Conservation (phyloP, 1,140 invertebrate genomes). For the Calephelis nemesis region DNA sequence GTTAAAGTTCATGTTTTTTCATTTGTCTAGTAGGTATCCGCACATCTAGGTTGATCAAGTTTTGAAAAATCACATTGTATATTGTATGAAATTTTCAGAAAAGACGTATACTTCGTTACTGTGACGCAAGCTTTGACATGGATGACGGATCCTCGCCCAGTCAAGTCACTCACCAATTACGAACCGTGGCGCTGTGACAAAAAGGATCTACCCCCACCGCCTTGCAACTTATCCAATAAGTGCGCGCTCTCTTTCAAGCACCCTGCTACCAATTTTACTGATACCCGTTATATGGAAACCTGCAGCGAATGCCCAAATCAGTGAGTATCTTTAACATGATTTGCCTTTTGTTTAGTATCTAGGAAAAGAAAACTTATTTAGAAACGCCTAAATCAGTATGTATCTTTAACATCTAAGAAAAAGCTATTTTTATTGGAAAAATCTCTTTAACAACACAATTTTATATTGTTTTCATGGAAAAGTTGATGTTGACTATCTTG, state of each 20-base stretch:
- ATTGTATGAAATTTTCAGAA: constrained; percentile 72
- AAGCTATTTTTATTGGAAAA: constrained; percentile 56
- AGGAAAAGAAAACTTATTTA: no score
- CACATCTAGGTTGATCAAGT: no score
- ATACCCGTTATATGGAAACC: constrained; percentile 92
- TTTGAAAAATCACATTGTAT: neutral
- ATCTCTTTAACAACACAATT: no score
- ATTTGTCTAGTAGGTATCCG: no score
- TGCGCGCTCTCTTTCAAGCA: constrained; percentile 91
- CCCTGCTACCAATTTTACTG: constrained; percentile 86
- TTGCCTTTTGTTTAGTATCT: no score
- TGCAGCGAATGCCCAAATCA: constrained; percentile 92
- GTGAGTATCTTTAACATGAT: constrained; percentile 58
- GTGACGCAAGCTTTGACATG: constrained; percentile 93
- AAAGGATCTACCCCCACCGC: constrained; percentile 84
- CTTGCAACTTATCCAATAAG: constrained; percentile 91
- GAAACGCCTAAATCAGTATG: constrained; percentile 90
- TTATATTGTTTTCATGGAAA: no score
- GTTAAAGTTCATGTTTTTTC: no score
- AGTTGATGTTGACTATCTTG: no score
- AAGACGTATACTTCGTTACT: constrained; percentile 94
- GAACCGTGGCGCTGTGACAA: constrained; percentile 91
- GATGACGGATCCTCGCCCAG: constrained; percentile 91
- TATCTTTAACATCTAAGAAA: constrained; percentile 12
- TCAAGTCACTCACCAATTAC: constrained; percentile 85